A percentile compares a stretch with the other conserved stretches of the same genome.
Evolutionary conservation across 2,888 invertebrate genomes (phyloP).

Genomic region (Drosophila hamatofila): DNA sequence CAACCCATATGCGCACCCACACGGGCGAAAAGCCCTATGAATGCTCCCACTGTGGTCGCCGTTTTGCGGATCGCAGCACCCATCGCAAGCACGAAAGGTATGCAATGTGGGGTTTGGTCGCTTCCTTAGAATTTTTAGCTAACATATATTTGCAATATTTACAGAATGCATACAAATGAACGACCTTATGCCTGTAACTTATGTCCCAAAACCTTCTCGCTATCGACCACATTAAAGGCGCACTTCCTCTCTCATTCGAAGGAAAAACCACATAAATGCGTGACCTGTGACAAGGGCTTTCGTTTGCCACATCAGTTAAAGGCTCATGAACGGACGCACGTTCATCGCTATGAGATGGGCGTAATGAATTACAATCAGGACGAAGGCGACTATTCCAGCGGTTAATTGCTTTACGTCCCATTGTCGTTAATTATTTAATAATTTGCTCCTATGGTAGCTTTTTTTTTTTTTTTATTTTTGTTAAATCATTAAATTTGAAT

Average conservation of each 20-base stretch:
- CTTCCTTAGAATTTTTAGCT: neutral
- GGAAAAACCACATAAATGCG: slow-evolving; percentile 81
- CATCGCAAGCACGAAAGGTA: slow-evolving; percentile 83
- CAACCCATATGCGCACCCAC: slow-evolving; percentile 80
- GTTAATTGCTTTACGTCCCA: slow-evolving; percentile 5
- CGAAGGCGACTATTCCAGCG: slow-evolving; percentile 19
- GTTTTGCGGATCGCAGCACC: slow-evolving; percentile 83
- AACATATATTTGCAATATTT: neutral
- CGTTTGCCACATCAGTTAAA: slow-evolving; percentile 84
- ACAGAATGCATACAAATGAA: slow-evolving; percentile 83
- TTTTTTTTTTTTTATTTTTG: neutral
- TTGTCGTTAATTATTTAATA: neutral
- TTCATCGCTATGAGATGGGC: slow-evolving; percentile 53
- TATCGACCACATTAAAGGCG: slow-evolving; percentile 79
- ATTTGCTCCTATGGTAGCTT: slow-evolving; percentile 20
- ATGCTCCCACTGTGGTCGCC: slow-evolving; percentile 72
- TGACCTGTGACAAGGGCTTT: slow-evolving; percentile 82
- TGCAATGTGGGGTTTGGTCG: neutral
- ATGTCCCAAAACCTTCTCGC: slow-evolving; percentile 79
- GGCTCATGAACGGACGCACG: slow-evolving; percentile 74
- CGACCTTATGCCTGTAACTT: slow-evolving; percentile 75
- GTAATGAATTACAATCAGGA: slow-evolving; percentile 36
- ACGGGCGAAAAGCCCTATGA: slow-evolving; percentile 80
- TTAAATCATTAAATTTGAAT: neutral
- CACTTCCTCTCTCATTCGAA: slow-evolving; percentile 80